These are phyloP conservation scores for Iphiclides podalirius DNA, from an alignment of 2,888 invertebrate species.

Conservation along the genomic window DNA sequence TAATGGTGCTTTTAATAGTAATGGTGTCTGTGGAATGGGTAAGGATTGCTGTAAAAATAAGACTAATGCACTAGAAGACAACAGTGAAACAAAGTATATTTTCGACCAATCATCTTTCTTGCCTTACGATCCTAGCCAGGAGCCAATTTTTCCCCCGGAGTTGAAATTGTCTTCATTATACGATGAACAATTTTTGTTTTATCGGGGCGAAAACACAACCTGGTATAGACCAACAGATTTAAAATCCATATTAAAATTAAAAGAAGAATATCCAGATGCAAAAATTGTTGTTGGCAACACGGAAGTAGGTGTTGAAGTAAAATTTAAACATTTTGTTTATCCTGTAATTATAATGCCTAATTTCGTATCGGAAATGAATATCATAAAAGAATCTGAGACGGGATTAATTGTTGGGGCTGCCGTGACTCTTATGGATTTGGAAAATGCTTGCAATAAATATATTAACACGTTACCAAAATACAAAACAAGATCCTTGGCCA, in stretches of 20 bases:
- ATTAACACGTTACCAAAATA: slow-evolving; percentile 79
- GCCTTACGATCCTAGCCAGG: slow-evolving; percentile 87
- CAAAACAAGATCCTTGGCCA: slow-evolving; percentile 84
- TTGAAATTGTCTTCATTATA: slow-evolving; percentile 81
- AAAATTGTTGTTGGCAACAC: slow-evolving; percentile 91
- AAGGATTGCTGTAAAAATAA: slow-evolving; percentile 83
- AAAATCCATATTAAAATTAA: slow-evolving; percentile 81
- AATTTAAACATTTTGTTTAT: slow-evolving; percentile 88
- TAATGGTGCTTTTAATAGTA: slow-evolving; percentile 40
- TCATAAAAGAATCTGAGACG: slow-evolving; percentile 74
- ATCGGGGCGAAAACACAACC: slow-evolving; percentile 76
- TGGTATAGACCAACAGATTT: slow-evolving; percentile 86
- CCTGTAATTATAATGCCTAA: slow-evolving; percentile 92
- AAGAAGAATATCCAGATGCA: slow-evolving; percentile 82
- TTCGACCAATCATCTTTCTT: slow-evolving; percentile 82
- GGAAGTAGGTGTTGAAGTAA: slow-evolving; percentile 91
- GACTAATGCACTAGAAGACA: slow-evolving; percentile 46
- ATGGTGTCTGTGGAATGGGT: slow-evolving; percentile 78
- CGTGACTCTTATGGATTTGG: slow-evolving; percentile 88
- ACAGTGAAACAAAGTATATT: slow-evolving; percentile 73
- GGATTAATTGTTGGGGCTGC: slow-evolving; percentile 90
- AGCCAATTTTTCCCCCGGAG: slow-evolving; percentile 92
- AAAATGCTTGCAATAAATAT: slow-evolving; percentile 81
- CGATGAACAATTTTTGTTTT: slow-evolving; percentile 76
- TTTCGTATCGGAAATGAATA: slow-evolving; percentile 88